phyloP scores from a whole-genome alignment of 2,888 invertebrate species.

The Diaperis boleti region DNA sequence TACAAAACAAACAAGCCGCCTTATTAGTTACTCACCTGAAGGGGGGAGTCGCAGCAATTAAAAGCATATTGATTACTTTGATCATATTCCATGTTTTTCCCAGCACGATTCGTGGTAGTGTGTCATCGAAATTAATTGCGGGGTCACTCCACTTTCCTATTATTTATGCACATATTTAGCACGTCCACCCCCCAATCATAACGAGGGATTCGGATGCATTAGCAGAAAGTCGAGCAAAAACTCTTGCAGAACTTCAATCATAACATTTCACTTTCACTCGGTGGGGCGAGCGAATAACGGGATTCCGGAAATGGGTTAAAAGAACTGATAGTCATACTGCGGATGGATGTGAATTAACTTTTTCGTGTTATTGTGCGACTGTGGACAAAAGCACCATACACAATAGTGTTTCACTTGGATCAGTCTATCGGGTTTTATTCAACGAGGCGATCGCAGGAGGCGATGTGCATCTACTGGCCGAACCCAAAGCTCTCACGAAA shows the following conservation, averaged over 20 bases:
- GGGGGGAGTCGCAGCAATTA: slow-evolving; percentile 61
- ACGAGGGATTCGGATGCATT: not conserved
- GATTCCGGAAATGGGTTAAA: not conserved
- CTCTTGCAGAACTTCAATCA: too few species aligned
- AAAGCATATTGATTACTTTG: slow-evolving; percentile 58
- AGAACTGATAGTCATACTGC: slow-evolving; percentile 5
- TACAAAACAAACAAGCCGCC: too few species aligned
- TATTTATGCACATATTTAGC: not conserved
- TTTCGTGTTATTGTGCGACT: slow-evolving; percentile 21
- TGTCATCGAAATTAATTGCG: not conserved
- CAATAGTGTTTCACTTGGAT: slow-evolving; percentile 37
- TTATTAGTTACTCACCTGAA: slow-evolving; percentile 58
- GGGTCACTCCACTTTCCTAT: slow-evolving; percentile 6
- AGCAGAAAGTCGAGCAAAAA: not conserved
- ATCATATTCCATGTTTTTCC: slow-evolving; percentile 49
- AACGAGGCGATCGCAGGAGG: too few species aligned
- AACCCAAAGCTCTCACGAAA: slow-evolving; percentile 57
- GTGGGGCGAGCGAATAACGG: not conserved
- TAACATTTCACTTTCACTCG: slow-evolving; percentile 20
- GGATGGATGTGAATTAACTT: not conserved
- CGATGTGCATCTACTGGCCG: slow-evolving; percentile 53
- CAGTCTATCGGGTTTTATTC: slow-evolving; percentile 39
- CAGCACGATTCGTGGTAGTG: not conserved
- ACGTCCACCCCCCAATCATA: not conserved
- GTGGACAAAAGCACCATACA: slow-evolving; percentile 24